These are phyloP conservation scores for Drosophila funebris DNA, from an alignment of 1,140 invertebrate genomes.

Conservation along the genomic window DNA sequence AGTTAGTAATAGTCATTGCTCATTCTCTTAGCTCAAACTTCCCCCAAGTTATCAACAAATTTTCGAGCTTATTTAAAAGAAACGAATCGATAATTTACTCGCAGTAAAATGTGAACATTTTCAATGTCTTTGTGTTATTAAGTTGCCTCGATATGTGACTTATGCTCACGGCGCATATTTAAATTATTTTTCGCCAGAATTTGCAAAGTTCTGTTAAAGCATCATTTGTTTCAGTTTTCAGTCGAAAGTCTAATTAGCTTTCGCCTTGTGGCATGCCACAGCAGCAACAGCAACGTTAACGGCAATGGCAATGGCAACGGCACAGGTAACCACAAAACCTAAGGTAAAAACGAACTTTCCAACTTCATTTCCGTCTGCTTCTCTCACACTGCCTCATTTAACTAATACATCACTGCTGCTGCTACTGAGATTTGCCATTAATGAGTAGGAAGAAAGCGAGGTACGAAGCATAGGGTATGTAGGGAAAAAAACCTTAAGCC, in stretches of 20 bases:
- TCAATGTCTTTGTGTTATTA: slow-evolving; percentile 2
- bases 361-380: slow-evolving; percentile 15
- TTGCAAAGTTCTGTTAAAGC: background rate
- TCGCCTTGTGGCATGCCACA: slow-evolving; percentile 58
- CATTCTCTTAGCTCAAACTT: too few relatives aligned
- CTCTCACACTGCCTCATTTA: background rate
- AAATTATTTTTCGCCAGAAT: slow-evolving; percentile 1
- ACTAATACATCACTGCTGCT: slow-evolving; percentile 64
- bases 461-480: background rate
- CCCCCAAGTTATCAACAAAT: too few relatives aligned
- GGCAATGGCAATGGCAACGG: too few relatives aligned
- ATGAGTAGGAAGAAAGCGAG: slow-evolving; percentile 16
- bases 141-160: background rate
- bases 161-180: background rate
- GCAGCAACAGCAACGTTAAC: background rate
- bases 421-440: slow-evolving; percentile 52
- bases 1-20: too few relatives aligned
- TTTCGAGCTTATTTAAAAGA: too few relatives aligned
- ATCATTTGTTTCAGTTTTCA: slow-evolving; percentile 57
- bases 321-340: slow-evolving; percentile 1
- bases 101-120: background rate
- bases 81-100: too few relatives aligned
- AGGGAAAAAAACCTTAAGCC: slow-evolving; percentile 19
- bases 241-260: slow-evolving; percentile 74
- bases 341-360: slow-evolving; percentile 41